Evolutionary conservation across 2,113 vertebrate species (phyloP), one percentile per base, ranked within the genome.

Genomic region (Sebastes schlegelii): DNA sequence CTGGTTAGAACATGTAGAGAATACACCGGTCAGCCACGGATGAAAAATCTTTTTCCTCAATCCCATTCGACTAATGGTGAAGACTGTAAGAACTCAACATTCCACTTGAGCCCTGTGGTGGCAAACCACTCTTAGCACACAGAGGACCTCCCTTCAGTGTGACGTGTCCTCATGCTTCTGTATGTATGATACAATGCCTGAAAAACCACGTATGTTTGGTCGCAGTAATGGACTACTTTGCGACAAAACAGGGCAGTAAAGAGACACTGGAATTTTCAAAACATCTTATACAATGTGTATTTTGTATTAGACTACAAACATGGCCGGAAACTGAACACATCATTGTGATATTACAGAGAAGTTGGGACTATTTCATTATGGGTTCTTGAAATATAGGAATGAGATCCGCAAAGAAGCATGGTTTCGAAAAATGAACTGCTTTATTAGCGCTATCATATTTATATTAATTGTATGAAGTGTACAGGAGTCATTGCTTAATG

Each of bases 401-500:
- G 71, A 80, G 61, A 66, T 80, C 52, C 21, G 62, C 6, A n/a
- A 82, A 74, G 75, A 17, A 91, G 92, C 90, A 92, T 91, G 91
- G 82, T 88, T 89, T 72, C 74, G 73, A 82, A 68, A 86, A 86
- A 75, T 45, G 23, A 85, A 79, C 87, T 86, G 89, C 92, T 92
- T 92, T 87, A 83, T 86, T 86, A 87, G 72, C 82, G 87, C 69
- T n/a, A 79, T 79, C 89, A 68, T 91, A 79, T 91, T 91, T 91
- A 76, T 92, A 86, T 89, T 88, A 55, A 86, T 82, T 82, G 82
- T 92, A 79, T 86, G 65, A 69, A 19, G 76, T 90, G 90, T 91
- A 87, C 86, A 92, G 83, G 80, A 80, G 89, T 81, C 64, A 89
- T 78, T 82, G 93, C 87, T 92, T 90, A 80, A 91, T 79, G 94